Evolutionary conservation across 2,888 invertebrate species (phyloP), one percentile per base, ranked within the genome.

Genomic region (Andrena trimmerana): DNA sequence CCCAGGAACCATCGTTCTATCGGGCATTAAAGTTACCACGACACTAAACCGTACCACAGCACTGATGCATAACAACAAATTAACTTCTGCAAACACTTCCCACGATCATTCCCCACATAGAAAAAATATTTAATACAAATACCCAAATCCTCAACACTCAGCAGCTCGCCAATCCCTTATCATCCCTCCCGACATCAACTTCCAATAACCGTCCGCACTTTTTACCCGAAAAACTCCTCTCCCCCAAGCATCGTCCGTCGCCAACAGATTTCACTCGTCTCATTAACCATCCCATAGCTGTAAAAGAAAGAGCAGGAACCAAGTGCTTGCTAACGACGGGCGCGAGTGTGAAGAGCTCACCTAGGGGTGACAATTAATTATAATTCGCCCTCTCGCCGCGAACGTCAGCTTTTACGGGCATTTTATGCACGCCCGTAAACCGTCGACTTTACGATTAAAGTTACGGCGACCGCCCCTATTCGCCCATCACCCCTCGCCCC

Each of bases 381-480:
- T 83, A 78, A 83, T 83, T 83, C 33, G 48, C 50, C 57, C 4
- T 2, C 31, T 2, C 31, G 54, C 66, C 50, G 57, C 27, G 20
- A 50, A 54, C 42, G 33, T 36, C 50, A 59, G 20, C 24, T 74
- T 76, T 83, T 65, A 81, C 63, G 68, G 31, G 81, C 69, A 20
- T 77, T 82, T 83, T 78, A 78, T 52, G 73, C 77, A 6, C 62
- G 27, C 67, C 67, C 77, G 50, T 83, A 83, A 83, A 83, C 72
- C 70, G 54, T 77, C 73, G 27, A 59, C 48, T 83, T 83, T 83
- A 82, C 78, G 83, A 78, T 83, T 83, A 82, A 83, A 83, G 77
- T 82, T 82, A 78, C 66, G 52, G 48, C 57, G n/a, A 52, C 8
- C 24, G n/a, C 54, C 42, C 48, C 50, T 10, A 10, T 24, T 36